These are phyloP conservation scores for Tinea semifulvella DNA, from an alignment of 2,888 invertebrate species.

Conservation along the genomic window DNA sequence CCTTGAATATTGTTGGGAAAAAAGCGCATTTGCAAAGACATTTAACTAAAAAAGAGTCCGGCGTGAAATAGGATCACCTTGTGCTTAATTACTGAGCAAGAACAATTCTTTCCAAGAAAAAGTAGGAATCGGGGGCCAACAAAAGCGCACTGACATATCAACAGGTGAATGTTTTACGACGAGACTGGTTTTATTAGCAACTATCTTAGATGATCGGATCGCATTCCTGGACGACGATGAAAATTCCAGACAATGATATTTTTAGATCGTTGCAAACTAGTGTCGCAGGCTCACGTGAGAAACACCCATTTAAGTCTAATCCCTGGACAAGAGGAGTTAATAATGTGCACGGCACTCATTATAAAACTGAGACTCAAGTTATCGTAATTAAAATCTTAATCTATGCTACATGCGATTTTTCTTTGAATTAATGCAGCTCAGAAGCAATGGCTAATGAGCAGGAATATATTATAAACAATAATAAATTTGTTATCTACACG, in stretches of 20 bases:
- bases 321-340: constrained; percentile 25
- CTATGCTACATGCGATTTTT: constrained; percentile 11
- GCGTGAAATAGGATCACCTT: constrained; percentile 31
- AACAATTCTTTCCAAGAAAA: constrained; percentile 22
- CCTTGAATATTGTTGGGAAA: constrained; percentile 32
- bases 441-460: constrained; percentile 2
- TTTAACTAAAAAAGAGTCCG: constrained; percentile 33
- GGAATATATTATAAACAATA: constrained; percentile 7
- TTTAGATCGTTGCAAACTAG: constrained; percentile 26
- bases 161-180: constrained; percentile 34
- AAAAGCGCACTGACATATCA: constrained; percentile 22
- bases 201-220: constrained; percentile 31
- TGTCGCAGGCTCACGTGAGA: constrained; percentile 27
- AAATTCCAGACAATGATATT: constrained; percentile 38
- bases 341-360: constrained; percentile 27
- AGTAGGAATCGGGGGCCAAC: constrained; percentile 10
- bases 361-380: constrained; percentile 23
- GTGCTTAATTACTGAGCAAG: constrained; percentile 39
- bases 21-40: constrained; percentile 30
- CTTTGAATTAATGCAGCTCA: not conserved
- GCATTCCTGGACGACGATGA: constrained; percentile 33
- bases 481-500: not conserved
- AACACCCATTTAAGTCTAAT: constrained; percentile 27
- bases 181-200: constrained; percentile 30
- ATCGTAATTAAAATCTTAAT: constrained; percentile 31